A percentile compares a stretch with the other conserved stretches of the same genome.
Conservation (phyloP, 2,113 vertebrate species). For the Pomatostomus ruficeps region DNA sequence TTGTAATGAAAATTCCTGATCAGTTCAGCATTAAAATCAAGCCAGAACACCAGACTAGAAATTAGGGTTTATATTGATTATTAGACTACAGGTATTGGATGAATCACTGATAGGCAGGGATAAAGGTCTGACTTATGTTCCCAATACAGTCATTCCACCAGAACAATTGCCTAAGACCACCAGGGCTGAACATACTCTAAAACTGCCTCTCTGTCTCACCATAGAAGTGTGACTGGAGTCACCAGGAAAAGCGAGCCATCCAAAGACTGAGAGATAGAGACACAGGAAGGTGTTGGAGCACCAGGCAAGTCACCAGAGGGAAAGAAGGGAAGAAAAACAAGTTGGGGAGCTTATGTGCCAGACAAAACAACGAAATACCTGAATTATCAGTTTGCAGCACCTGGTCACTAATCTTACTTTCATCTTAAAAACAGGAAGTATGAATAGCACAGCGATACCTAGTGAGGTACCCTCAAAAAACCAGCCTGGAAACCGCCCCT, state of each 20-base stretch:
- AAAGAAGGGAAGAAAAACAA: neutral
- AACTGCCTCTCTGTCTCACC: neutral
- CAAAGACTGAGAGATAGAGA: neutral
- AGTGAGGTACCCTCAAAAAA: neutral
- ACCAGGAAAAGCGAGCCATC: neutral
- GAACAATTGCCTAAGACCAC: neutral
- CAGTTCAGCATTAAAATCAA: neutral
- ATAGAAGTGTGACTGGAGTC: neutral
- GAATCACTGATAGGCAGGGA: neutral
- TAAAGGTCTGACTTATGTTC: neutral
- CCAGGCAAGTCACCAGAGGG: neutral
- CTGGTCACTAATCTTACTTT: neutral
- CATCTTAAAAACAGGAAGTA: neutral
- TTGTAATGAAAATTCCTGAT: neutral
- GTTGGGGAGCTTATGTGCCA: neutral
- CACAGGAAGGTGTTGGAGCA: accelerated
- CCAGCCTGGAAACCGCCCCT: neutral
- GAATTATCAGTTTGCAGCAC: accelerated
- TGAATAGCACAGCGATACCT: accelerated
- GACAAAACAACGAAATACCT: accelerated
- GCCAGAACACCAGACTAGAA: neutral
- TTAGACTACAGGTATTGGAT: neutral
- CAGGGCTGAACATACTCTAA: neutral
- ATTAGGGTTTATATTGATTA: neutral
- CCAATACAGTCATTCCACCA: neutral